A percentile compares a stretch with the other conserved stretches of the same genome.
Conservation (phyloP, 2,888 invertebrate genomes). For the Thera obeliscata region DNA sequence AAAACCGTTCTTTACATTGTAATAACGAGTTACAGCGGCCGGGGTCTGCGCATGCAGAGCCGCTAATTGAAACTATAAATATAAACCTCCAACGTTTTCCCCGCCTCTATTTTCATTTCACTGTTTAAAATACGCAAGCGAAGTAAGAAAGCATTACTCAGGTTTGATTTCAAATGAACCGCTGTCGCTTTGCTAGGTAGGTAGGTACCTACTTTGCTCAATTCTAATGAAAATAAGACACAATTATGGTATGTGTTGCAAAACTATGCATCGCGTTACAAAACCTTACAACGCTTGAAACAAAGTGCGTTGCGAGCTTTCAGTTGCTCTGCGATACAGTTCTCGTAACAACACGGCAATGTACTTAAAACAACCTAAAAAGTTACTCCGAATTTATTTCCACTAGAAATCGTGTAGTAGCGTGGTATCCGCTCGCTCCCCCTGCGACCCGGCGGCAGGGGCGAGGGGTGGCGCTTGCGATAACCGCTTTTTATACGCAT, state of each 20-base stretch:
- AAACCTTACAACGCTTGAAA: constrained; percentile 25
- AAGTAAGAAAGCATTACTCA: constrained; percentile 48
- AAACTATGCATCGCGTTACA: constrained; percentile 27
- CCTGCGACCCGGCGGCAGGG: constrained; percentile 23
- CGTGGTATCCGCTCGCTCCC: constrained; percentile 49
- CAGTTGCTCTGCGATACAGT: constrained; percentile 47
- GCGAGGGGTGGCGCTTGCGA: constrained; percentile 54
- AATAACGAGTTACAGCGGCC: constrained; percentile 55
- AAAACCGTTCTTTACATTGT: constrained; percentile 54
- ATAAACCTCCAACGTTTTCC: constrained; percentile 68
- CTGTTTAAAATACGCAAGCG: constrained; percentile 53
- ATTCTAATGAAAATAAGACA: constrained; percentile 52
- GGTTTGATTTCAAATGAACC: constrained; percentile 43
- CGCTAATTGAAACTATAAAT: constrained; percentile 82
- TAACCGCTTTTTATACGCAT: constrained; percentile 84
- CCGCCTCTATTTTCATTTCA: constrained; percentile 62
- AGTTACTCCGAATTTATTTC: constrained; percentile 60
- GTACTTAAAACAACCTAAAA: constrained; percentile 68
- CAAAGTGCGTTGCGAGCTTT: constrained; percentile 47
- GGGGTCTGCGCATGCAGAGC: constrained; percentile 63
- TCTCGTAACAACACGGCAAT: constrained; percentile 60
- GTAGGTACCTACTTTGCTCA: constrained; percentile 41
- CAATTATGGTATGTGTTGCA: constrained; percentile 45
- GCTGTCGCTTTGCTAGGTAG: constrained; percentile 37
- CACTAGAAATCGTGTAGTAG: constrained; percentile 53